A percentile compares a stretch with the other conserved stretches of the same genome.
Evolutionary conservation across 2,797 vertebrate species (phyloP).

Genomic region (Philypnodon macrostomus): DNA sequence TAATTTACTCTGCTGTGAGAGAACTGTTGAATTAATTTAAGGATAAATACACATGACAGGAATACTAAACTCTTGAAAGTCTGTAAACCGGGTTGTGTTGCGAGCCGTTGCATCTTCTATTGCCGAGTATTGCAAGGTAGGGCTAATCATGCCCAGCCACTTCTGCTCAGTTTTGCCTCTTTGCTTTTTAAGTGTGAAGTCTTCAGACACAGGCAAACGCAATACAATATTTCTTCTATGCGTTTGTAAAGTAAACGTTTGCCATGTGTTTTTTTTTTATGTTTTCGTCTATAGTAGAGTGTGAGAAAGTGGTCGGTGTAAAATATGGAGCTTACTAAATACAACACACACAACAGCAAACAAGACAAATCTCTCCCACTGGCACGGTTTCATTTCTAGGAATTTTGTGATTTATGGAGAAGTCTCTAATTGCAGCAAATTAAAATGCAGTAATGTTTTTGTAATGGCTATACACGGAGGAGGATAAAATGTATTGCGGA

Average conservation of each 20-base stretch:
- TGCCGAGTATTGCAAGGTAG: constrained; percentile 48
- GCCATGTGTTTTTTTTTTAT: background rate
- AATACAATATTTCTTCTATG: constrained; percentile 17
- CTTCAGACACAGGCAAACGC: constrained; percentile 13
- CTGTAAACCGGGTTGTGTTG: constrained; percentile 20
- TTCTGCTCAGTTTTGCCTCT: constrained; percentile 5
- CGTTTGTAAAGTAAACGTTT: background rate
- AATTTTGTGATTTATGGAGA: constrained; percentile 1
- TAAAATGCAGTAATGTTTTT: constrained; percentile 12
- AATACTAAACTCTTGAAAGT: constrained; percentile 16
- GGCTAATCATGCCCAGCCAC: constrained; percentile 25
- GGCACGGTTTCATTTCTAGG: constrained; percentile 4
- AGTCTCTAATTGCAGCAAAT: constrained; percentile 2
- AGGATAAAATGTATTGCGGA: constrained; percentile 1
- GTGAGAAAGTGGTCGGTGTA: background rate
- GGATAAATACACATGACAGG: background rate
- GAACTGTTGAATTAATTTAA: background rate
- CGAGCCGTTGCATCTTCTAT: constrained; percentile 36
- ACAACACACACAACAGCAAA: constrained; percentile 3
- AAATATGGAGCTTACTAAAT: background rate
- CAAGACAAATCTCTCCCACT: constrained; percentile 3
- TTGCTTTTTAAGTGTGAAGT: constrained; percentile 15
- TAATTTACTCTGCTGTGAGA: background rate
- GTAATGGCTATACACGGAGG: constrained; percentile 7
- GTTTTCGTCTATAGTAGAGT: too few species aligned